Percentiles rank a stretch among this genome's conserved stretches.
phyloP scores from a whole-genome alignment of 2,797 vertebrate genomes.

The Sphenopsis melanotis region DNA sequence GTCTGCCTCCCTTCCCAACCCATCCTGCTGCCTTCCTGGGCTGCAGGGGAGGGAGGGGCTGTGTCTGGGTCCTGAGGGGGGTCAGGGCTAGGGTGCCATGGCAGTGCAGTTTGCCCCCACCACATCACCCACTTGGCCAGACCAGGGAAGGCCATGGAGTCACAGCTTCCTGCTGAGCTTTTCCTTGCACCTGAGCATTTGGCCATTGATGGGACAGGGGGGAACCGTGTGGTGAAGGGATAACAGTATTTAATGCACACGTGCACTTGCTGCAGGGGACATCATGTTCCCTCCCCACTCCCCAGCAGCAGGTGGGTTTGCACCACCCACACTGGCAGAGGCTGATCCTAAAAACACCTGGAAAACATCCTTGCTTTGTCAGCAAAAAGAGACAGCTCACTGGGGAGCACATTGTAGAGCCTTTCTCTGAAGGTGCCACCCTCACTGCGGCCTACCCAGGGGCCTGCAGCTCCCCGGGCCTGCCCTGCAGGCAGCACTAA shows the following conservation, averaged over 20 bases:
- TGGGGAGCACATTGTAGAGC: neutral
- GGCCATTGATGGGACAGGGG: neutral
- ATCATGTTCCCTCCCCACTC: rapidly evolving
- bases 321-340: neutral
- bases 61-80: neutral
- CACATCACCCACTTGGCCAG: neutral
- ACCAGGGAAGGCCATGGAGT: neutral
- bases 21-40: neutral
- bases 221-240: neutral
- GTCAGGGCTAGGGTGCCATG: neutral
- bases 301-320: neutral
- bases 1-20: neutral
- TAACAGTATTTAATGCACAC: neutral
- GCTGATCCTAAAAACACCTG: neutral
- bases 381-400: neutral
- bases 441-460: neutral
- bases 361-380: neutral
- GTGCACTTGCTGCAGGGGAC: neutral
- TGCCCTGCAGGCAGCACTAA: rapidly evolving
- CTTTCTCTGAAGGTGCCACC: neutral
- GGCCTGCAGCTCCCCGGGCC: neutral
- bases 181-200: neutral
- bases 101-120: neutral
- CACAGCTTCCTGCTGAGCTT: neutral
- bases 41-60: neutral